A percentile compares a stretch with the other conserved stretches of the same genome.
These are phyloP conservation scores for Ceriagrion tenellum DNA, from an alignment of 2,888 invertebrate genomes.

Conservation along the genomic window DNA sequence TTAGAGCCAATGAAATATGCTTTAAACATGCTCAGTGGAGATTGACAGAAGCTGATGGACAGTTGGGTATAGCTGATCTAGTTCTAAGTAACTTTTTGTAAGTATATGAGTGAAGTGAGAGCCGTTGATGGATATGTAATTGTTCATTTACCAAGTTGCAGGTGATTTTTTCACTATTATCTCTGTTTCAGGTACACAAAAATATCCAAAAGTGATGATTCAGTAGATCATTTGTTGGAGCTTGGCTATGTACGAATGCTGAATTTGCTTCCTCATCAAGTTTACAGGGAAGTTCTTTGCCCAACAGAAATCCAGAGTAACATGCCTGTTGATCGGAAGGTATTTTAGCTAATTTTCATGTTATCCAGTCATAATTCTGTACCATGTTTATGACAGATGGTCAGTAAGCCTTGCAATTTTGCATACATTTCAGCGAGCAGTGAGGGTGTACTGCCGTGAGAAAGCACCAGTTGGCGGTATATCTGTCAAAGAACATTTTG, in stretches of 20 bases:
- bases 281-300: conserved; percentile 92
- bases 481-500: conserved; percentile 99
- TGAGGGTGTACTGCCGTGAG: conserved; percentile 97
- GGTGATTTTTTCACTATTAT: conserved; percentile 49
- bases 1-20: conserved; percentile 95
- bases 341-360: conserved; percentile 72
- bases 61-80: conserved; percentile 97
- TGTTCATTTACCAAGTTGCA: neutral
- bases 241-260: conserved; percentile 97
- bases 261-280: conserved; percentile 95
- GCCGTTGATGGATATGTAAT: neutral
- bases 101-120: conserved; percentile 74
- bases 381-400: neutral
- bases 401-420: neutral
- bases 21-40: conserved; percentile 99
- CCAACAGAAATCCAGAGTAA: conserved; percentile 90
- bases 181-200: conserved; percentile 89
- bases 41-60: conserved; percentile 98
- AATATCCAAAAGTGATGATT: conserved; percentile 97
- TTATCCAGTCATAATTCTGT: neutral
- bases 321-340: conserved; percentile 94
- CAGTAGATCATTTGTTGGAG: conserved; percentile 97
- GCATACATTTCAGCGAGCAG: conserved; percentile 81
- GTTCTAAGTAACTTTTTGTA: conserved; percentile 96
- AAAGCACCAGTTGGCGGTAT: conserved; percentile 99